These are phyloP conservation scores for Melanchra persicariae DNA, from an alignment of 2,888 invertebrate genomes.

Conservation along the genomic window DNA sequence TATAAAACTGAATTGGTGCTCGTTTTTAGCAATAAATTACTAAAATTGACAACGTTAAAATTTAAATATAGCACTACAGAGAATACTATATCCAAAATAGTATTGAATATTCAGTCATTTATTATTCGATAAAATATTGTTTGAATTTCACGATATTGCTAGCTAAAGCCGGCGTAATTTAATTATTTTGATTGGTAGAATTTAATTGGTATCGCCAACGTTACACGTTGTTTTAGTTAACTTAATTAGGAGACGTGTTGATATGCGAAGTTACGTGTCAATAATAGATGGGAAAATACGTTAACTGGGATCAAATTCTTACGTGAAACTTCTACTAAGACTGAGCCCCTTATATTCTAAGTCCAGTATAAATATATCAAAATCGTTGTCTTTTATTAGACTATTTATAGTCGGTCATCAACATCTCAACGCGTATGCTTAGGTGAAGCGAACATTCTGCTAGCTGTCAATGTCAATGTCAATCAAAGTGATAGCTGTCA, in stretches of 20 bases:
- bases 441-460: no score
- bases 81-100: conserved; percentile 1
- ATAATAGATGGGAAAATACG: not conserved
- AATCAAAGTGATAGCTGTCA: no score
- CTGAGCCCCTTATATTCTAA: not conserved
- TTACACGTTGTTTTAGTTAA: conserved; percentile 14
- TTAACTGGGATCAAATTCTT: not conserved
- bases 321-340: not conserved
- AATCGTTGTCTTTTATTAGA: no score
- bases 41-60: not conserved
- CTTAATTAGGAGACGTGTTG: conserved; percentile 27
- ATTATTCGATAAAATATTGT: conserved; percentile 20
- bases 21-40: not conserved
- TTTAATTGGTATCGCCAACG: conserved; percentile 23
- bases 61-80: not conserved
- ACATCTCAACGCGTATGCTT: no score
- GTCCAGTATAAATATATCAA: not conserved
- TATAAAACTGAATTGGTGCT: not conserved
- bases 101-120: conserved; percentile 9
- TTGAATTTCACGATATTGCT: conserved; percentile 14
- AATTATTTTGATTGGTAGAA: conserved; percentile 25
- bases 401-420: no score
- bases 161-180: conserved; percentile 5
- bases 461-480: no score
- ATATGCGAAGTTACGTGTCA: not conserved